Base-by-base conservation (phyloP, 2,113 vertebrate genomes). In the Colossoma macropomum region DNA sequence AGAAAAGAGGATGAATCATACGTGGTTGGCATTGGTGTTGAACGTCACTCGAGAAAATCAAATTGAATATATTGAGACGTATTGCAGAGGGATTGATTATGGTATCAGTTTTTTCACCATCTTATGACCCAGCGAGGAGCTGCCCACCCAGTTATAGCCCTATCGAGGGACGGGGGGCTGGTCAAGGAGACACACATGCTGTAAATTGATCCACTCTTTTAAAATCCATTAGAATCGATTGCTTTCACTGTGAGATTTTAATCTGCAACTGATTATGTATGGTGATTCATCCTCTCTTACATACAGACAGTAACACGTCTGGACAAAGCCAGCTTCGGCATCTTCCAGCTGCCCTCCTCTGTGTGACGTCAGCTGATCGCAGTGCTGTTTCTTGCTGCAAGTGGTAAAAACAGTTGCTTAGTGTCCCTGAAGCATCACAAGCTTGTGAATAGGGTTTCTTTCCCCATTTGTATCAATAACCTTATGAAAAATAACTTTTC, bases 271-370 rank as follows among this genome's bases (percentile, higher is more conserved):
- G 59, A 82, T 74, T 71, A 60, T 56, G 9, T 70, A 25, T 62
- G 21, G 34, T 82, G 80, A 68, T 74, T 85, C 85, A 86, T 56
- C 56, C 73, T 30, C 56, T 59, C 56, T 3, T 79, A 50, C 63
- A 79, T 83, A 66, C 23, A 79, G 77, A 68, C 60, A 66, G 41
- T 59, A 30, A 66, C 28, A 41, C 63, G 41, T 82, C 63, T 79
- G 50, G 63, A 50, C 75, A 82, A 77, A 80, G 12, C 30, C 66
- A 74, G 77, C 59, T 27, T 25, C 23, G n/a, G 52, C 1, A 23
- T 60, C 7, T 19, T 59, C 56, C n/a, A 8, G 5, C 23, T 9
- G 7, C 7, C 56, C 19, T n/a, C 23, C 56, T 59, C 56, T 7
- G 0, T 27, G 25, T 9, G 27, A 62, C 10, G 25, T 62, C 25